Conservation (phyloP, 2,797 vertebrate genomes). For the Geotrypetes seraphini region DNA sequence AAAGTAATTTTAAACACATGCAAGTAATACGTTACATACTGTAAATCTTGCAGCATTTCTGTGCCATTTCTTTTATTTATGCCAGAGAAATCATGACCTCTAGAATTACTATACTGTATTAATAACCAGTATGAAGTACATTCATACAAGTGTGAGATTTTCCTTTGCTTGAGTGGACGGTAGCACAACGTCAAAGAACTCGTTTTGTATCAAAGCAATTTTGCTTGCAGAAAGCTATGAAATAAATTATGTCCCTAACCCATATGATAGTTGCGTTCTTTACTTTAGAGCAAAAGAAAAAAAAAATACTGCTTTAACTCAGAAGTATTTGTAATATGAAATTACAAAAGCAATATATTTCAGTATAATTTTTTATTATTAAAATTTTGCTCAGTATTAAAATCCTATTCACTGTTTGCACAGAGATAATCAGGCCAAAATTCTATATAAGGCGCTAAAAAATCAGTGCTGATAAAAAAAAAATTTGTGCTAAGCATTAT, state of each 20-base stretch:
- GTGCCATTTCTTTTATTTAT: conserved; percentile 56
- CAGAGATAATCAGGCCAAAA: too few relatives aligned
- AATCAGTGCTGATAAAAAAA: too few relatives aligned
- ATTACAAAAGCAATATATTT: too few relatives aligned
- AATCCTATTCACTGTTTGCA: too few relatives aligned
- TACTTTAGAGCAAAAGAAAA: too few relatives aligned
- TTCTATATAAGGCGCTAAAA: too few relatives aligned
- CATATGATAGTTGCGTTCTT: conserved; percentile 48
- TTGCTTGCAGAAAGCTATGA: conserved; percentile 86
- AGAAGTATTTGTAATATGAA: too few relatives aligned
- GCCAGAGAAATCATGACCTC: conserved; percentile 51
- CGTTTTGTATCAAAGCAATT: conserved; percentile 84
- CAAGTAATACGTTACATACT: conserved; percentile 44
- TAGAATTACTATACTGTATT: conserved; percentile 45
- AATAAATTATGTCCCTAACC: conserved; percentile 64
- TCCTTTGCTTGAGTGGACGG: conserved; percentile 87
- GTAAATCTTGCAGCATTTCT: conserved; percentile 53
- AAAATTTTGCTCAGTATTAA: conserved; percentile 34
- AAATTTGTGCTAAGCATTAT: too few relatives aligned
- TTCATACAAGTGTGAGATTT: conserved; percentile 76
- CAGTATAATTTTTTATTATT: conserved; percentile 46
- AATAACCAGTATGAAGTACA: conserved; percentile 72
- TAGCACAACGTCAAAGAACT: conserved; percentile 78
- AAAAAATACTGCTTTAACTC: too few relatives aligned
- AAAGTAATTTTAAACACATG: conserved; percentile 50